A percentile compares a stretch with the other conserved stretches of the same genome.
These are phyloP conservation scores for Colletes gigas DNA, from an alignment of 1,140 invertebrate genomes.

Conservation along the genomic window DNA sequence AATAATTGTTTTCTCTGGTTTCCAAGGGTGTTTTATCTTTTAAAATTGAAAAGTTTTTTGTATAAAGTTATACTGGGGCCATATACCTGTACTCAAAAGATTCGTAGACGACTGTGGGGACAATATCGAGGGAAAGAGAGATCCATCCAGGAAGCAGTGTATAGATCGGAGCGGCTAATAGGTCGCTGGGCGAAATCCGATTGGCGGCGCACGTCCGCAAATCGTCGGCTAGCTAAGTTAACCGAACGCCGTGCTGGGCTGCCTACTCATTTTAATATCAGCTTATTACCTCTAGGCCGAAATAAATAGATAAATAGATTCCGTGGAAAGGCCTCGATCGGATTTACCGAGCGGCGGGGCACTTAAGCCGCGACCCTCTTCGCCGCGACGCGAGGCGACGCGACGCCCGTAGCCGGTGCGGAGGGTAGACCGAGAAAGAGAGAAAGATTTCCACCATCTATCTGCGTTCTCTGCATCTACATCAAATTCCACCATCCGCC, in stretches of 20 bases:
- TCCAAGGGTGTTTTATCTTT: too few species aligned
- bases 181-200: conserved; percentile 15
- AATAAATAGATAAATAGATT: conserved; percentile 80
- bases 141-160: too few species aligned
- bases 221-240: conserved; percentile 48
- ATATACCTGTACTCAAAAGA: too few species aligned
- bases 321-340: conserved; percentile 74
- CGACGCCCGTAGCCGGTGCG: conserved; percentile 31
- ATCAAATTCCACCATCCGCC: conserved; percentile 65
- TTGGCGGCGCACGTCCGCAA: conserved; percentile 40
- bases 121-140: too few species aligned
- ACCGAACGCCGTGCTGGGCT: conserved; percentile 42
- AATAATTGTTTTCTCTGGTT: too few species aligned
- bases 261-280: conserved; percentile 78
- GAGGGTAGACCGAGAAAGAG: conserved; percentile 34
- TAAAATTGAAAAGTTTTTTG: too few species aligned
- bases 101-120: too few species aligned
- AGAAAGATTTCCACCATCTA: conserved; percentile 66
- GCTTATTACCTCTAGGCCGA: conserved; percentile 73
- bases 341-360: conserved; percentile 72
- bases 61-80: too few species aligned
- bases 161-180: too few species aligned
- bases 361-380: conserved; percentile 70
- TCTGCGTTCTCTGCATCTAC: conserved; percentile 65
- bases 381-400: conserved; percentile 17